Evolutionary conservation across 53 echinoderm and acorn worm species (phyloP), one percentile per base, ranked within the genome.

Genomic region (Patiria pectinifera): DNA sequence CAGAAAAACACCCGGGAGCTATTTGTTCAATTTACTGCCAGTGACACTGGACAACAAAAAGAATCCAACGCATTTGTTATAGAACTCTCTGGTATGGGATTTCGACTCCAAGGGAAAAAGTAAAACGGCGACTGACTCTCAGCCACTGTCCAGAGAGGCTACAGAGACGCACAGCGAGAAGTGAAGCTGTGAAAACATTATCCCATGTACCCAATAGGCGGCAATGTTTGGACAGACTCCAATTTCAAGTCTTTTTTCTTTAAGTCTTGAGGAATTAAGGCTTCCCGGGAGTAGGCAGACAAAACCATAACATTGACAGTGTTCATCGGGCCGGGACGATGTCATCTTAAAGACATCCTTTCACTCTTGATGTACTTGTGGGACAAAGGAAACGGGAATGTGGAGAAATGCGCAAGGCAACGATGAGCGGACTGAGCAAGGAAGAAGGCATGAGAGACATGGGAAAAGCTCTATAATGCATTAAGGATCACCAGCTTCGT

Each of bases 111-210:
- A 79, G 16, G 2, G 1, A 25, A 58, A 76, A 59, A 61, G 6
- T 4, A 6, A 10, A 53, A 53, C 53, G 2, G 23, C n/a, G 43
- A 35, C 35, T 58, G 75, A 25, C 48, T 53, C 12, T 69, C 22
- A 18, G 13, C 85, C 44, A 44, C 26, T 15, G 23, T 18, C 59
- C 16, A 83, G 25, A 21, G n/a, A 61, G 21, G 44, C 49, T 4
- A 21, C 71, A 48, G 8, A 0, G 35, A 59, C 2, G 45, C 89
- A n/a, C 63, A 45, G 89, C 26, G 89, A 62, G 79, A 78, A 62
- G 44, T 62, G n/a, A 13, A 44, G 62, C 89, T 89, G 89, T 61
- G 60, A 89, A 78, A 89, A 89, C 89, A 89, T 78, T 62, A 24
- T 78, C 75, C 75, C 62, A 70, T 24, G 22, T 70, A 61, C 44